Evolutionary conservation across 2,888 invertebrate genomes (phyloP), one percentile per base, ranked within the genome.

Genomic region (Taphrorychus bicolor): DNA sequence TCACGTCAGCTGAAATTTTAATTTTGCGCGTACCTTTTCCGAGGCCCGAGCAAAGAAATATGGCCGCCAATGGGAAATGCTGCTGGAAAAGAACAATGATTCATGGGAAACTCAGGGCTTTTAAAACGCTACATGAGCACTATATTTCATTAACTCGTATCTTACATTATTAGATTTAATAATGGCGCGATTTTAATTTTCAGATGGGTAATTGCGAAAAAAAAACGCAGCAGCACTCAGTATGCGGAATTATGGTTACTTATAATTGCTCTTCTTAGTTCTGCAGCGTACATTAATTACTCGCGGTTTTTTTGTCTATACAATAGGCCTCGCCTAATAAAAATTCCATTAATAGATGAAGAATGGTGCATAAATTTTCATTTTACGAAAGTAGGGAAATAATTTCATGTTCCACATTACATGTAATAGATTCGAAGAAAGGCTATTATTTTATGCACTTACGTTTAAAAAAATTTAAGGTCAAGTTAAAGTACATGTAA

Each of bases 61-160:
- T 67, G 14, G 67, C 67, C 24, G 53, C 40, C 58, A 41, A 16
- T 52, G 68, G 68, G 53, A 68, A 68, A 63, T 56, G 63, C 32
- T 59, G 58, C 32, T 59, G 58, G 62, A 59, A 63, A 68, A 63
- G 63, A 68, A 68, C 63, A 68, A 68, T 68, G 63, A 68, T 63
- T 68, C 68, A 68, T 68, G 68, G 59, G 68, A 68, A 68, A 68
- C 42, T 62, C 68, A 51, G 58, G 67, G 62, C 60, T 62, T 59
- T n/a, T 59, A 59, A 54, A 59, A 59, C 59, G 54, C 53, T 66
- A 56, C 42, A 45, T 60, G 48, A 66, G 51, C 58, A 56, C 51
- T 52, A 53, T 58, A 61, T 48, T 49, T 48, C 59, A 49, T 67
- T 67, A 67, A 67, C 62, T 67, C 58, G 32, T 52, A 56, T 66